Evolutionary conservation across 2,888 invertebrate species (phyloP).

Genomic region (Heliconius ismenius): DNA sequence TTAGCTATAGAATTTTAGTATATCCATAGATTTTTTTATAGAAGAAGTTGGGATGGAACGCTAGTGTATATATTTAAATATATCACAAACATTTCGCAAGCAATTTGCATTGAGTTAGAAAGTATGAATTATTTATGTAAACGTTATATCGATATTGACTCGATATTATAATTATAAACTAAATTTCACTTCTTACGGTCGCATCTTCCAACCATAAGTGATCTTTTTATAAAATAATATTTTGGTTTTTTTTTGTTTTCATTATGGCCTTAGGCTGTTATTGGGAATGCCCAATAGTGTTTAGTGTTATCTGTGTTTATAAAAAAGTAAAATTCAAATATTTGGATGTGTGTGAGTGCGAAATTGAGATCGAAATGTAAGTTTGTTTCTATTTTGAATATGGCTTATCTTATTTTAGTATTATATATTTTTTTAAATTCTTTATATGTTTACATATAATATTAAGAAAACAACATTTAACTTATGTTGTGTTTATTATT

Average conservation of each 20-base stretch:
- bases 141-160: slow-evolving; percentile 25
- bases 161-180: slow-evolving; percentile 39
- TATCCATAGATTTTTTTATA: not conserved
- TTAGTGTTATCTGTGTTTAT: slow-evolving; percentile 21
- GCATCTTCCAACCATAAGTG: slow-evolving; percentile 7
- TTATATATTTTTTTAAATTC: no score
- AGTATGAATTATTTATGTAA: slow-evolving; percentile 19
- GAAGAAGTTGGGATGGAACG: not conserved
- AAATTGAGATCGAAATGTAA: slow-evolving; percentile 13
- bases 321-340: slow-evolving; percentile 21
- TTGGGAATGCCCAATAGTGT: slow-evolving; percentile 2
- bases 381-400: not conserved
- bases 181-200: slow-evolving; percentile 29
- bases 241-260: not conserved
- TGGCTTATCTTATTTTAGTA: no score
- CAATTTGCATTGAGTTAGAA: slow-evolving; percentile 30
- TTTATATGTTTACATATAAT: no score
- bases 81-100: slow-evolving; percentile 23
- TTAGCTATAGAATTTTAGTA: not conserved
- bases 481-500: no score
- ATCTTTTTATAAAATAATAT: slow-evolving; percentile 4
- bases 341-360: slow-evolving; percentile 5
- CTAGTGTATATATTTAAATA: not conserved
- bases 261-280: slow-evolving; percentile 10
- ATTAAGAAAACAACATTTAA: no score